A percentile compares a stretch with the other conserved stretches of the same genome.
These are phyloP conservation scores for Tachysurus vachellii DNA, from an alignment of 2,113 vertebrate genomes.

Conservation along the genomic window DNA sequence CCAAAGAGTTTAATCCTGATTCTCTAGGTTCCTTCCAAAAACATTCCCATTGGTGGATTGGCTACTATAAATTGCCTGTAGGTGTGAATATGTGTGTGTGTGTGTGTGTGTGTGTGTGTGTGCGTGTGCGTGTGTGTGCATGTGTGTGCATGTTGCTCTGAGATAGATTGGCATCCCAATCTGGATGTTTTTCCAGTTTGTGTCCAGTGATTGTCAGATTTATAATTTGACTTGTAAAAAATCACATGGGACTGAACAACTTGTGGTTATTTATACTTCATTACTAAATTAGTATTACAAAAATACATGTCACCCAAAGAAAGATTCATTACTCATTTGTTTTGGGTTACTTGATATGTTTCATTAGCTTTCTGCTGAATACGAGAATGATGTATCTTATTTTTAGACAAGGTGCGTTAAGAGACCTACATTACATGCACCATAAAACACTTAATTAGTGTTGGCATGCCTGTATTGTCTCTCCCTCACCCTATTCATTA, in stretches of 20 bases:
- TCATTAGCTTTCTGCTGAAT: conserved; percentile 40
- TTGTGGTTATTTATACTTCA: background rate
- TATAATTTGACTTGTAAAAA: background rate
- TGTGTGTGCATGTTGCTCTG: no score
- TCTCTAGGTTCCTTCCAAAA: background rate
- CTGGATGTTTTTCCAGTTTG: background rate
- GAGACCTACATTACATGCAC: conserved; percentile 73
- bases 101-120: background rate
- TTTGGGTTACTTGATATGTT: conserved; percentile 20
- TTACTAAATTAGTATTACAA: background rate
- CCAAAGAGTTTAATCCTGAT: background rate
- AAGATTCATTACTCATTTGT: conserved; percentile 25
- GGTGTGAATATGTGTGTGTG: background rate
- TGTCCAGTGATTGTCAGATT: background rate
- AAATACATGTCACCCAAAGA: background rate
- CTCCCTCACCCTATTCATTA: conserved; percentile 57
- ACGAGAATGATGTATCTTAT: conserved; percentile 54
- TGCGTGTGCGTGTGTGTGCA: background rate
- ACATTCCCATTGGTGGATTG: background rate
- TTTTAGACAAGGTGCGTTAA: conserved; percentile 64
- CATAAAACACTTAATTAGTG: conserved; percentile 76
- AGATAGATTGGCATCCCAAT: background rate
- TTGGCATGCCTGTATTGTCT: conserved; percentile 59
- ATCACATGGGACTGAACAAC: background rate
- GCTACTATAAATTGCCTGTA: background rate